Evolutionary conservation across 2,113 vertebrate genomes (phyloP).

Genomic region (Vulpes vulpes): DNA sequence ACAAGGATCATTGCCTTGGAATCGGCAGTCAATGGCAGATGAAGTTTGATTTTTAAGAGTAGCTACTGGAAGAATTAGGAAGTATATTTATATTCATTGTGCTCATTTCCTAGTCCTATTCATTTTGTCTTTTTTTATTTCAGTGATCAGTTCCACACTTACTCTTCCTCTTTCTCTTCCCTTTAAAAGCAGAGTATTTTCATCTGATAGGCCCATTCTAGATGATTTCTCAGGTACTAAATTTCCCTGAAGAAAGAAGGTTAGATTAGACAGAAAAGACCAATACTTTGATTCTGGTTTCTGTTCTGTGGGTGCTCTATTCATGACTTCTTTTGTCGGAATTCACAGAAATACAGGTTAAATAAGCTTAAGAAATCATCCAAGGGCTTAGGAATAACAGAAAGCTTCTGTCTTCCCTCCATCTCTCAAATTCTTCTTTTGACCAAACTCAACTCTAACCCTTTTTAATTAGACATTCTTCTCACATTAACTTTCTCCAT

Average conservation of each 20-base stretch:
- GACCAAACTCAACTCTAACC: neutral
- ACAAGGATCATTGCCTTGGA: slow-evolving; percentile 48
- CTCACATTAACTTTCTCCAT: neutral
- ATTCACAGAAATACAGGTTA: neutral
- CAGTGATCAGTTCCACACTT: neutral
- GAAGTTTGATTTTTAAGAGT: neutral
- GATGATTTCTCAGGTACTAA: neutral
- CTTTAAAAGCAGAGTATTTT: neutral
- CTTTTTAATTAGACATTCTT: neutral
- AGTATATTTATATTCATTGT: neutral
- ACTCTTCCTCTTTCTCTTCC: neutral
- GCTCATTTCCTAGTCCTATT: neutral
- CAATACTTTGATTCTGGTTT: neutral
- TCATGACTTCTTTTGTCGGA: neutral
- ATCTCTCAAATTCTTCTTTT: neutral
- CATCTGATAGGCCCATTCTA: neutral
- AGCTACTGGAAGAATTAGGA: slow-evolving; percentile 32
- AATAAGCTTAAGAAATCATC: neutral
- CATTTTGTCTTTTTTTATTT: slow-evolving; percentile 14
- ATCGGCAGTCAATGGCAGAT: slow-evolving; percentile 48
- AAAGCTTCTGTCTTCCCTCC: neutral
- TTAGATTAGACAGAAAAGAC: neutral
- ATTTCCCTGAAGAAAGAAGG: neutral
- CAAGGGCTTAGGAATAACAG: neutral
- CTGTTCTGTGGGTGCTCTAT: neutral